phyloP scores from a whole-genome alignment of 2,113 vertebrate genomes.

The Alethe diademata region DNA sequence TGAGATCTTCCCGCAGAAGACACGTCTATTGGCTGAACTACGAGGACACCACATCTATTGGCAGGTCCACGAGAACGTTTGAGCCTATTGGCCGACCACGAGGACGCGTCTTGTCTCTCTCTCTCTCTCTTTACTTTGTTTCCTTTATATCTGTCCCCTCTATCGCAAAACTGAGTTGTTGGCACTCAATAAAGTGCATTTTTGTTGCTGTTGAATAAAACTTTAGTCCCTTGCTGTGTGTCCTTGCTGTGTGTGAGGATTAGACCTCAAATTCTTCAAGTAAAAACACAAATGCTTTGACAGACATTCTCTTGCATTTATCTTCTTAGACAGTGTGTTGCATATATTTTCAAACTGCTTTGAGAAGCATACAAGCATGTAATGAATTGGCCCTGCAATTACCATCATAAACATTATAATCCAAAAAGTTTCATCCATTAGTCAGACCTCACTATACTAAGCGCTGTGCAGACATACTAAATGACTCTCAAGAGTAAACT shows the following conservation, averaged over 20 bases:
- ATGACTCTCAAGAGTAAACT: neutral
- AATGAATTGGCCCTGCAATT: neutral
- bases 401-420: neutral
- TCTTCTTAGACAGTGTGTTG: neutral
- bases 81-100: too few species aligned
- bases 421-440: neutral
- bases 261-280: neutral
- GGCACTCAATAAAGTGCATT: too few species aligned
- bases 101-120: too few species aligned
- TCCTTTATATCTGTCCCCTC: too few species aligned
- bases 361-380: neutral
- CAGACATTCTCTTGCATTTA: neutral
- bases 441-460: neutral
- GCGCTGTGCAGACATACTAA: neutral
- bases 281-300: neutral
- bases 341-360: neutral
- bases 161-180: too few species aligned
- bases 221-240: too few species aligned
- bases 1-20: too few species aligned
- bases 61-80: too few species aligned
- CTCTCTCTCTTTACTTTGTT: too few species aligned
- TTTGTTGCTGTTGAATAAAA: too few species aligned
- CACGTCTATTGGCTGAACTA: too few species aligned
- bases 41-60: too few species aligned
- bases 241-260: neutral